A percentile compares a stretch with the other conserved stretches of the same genome.
Evolutionary conservation across 2,113 vertebrate genomes (phyloP).

Genomic region (Glaucomys volans): DNA sequence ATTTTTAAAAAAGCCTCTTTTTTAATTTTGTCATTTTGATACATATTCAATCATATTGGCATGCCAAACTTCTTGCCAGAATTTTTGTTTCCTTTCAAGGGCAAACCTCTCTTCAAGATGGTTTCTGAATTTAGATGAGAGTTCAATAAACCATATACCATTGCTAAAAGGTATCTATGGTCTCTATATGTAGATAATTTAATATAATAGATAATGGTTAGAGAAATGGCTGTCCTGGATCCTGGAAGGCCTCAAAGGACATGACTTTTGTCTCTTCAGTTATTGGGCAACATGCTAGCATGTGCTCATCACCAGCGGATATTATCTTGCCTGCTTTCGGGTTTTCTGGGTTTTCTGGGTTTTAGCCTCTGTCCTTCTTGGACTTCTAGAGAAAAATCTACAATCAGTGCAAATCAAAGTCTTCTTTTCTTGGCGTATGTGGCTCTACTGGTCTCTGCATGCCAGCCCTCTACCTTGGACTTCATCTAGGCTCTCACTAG

Average conservation of each 20-base stretch:
- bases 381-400: slow-evolving; percentile 1
- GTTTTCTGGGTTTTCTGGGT: too few relatives aligned
- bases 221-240: not conserved
- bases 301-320: not conserved
- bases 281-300: not conserved
- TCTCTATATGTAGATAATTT: not conserved
- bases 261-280: not conserved
- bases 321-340: not conserved
- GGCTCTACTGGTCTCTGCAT: not conserved
- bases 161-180: not conserved
- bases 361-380: not conserved
- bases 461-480: not conserved
- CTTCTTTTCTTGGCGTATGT: not conserved
- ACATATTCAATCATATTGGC: not conserved
- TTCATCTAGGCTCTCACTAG: not conserved
- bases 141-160: not conserved
- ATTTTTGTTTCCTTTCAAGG: not conserved
- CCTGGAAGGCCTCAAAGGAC: not conserved
- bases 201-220: too few relatives aligned
- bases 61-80: not conserved
- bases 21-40: not conserved
- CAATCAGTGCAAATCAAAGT: not conserved
- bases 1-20: not conserved
- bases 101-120: not conserved
- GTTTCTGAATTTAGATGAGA: not conserved